Conservation (phyloP, 2,888 invertebrate species). For the Netelia melanura region DNA sequence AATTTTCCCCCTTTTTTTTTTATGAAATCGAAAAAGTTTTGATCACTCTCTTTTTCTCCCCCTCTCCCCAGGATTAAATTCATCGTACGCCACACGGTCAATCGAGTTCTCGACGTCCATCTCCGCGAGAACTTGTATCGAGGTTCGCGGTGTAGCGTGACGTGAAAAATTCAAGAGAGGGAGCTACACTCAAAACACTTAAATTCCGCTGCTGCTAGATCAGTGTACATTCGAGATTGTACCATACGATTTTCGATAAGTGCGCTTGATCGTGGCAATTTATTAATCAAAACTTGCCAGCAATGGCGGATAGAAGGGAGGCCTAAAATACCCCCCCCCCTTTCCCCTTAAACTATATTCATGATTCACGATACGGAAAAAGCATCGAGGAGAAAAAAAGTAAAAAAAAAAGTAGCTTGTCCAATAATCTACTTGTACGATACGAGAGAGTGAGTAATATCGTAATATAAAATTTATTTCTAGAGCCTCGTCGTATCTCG, state of each 20-base stretch:
- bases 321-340: not conserved
- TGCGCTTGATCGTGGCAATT: slow-evolving; percentile 46
- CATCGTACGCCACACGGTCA: slow-evolving; percentile 47
- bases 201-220: slow-evolving; percentile 17
- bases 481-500: not conserved
- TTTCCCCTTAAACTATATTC: no score
- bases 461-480: slow-evolving; percentile 8
- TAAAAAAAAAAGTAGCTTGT: slow-evolving; percentile 4
- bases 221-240: slow-evolving; percentile 1
- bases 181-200: not conserved
- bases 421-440: slow-evolving; percentile 10
- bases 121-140: slow-evolving; percentile 9
- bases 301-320: slow-evolving; percentile 1
- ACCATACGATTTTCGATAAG: slow-evolving; percentile 32
- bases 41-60: not conserved
- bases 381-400: not conserved
- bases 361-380: slow-evolving; percentile 10
- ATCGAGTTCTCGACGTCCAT: slow-evolving; percentile 41
- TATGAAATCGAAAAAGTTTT: slow-evolving; percentile 31
- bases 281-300: slow-evolving; percentile 36
- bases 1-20: not conserved
- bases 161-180: slow-evolving; percentile 33
- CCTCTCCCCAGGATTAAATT: slow-evolving; percentile 22
- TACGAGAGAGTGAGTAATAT: slow-evolving; percentile 20
- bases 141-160: slow-evolving; percentile 40